phyloP scores from a whole-genome alignment of 2,113 vertebrate genomes.

The Okapia johnstoni region DNA sequence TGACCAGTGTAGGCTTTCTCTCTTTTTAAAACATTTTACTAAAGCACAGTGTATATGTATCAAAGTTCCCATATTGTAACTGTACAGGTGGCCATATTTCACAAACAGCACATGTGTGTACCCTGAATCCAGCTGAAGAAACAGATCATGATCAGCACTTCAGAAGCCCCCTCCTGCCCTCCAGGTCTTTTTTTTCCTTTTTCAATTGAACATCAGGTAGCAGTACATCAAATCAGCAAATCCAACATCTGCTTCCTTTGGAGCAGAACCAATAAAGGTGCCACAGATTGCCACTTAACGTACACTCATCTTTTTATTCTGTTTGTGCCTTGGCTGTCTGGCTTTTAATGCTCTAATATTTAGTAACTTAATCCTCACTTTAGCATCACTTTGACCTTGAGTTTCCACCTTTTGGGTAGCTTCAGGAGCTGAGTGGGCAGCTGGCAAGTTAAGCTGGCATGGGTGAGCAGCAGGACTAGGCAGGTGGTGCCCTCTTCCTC shows the following conservation, averaged over 20 bases:
- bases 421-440: not conserved
- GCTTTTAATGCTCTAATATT: not conserved
- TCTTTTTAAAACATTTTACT: not conserved
- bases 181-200: not conserved
- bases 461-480: not conserved
- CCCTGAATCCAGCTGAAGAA: not conserved
- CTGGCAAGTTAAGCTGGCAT: not conserved
- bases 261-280: not conserved
- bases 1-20: not conserved
- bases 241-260: not conserved
- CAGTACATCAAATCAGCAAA: not conserved
- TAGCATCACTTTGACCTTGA: not conserved
- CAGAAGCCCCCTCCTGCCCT: not conserved
- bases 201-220: not conserved
- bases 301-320: not conserved
- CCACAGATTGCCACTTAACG: not conserved
- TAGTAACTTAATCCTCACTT: not conserved
- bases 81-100: not conserved
- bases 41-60: not conserved
- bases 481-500: not conserved
- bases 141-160: not conserved
- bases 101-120: not conserved
- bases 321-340: not conserved
- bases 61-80: not conserved
- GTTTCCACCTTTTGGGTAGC: not conserved